These are phyloP conservation scores for Saccostrea echinata DNA, from an alignment of 1,140 invertebrate species.

Conservation along the genomic window DNA sequence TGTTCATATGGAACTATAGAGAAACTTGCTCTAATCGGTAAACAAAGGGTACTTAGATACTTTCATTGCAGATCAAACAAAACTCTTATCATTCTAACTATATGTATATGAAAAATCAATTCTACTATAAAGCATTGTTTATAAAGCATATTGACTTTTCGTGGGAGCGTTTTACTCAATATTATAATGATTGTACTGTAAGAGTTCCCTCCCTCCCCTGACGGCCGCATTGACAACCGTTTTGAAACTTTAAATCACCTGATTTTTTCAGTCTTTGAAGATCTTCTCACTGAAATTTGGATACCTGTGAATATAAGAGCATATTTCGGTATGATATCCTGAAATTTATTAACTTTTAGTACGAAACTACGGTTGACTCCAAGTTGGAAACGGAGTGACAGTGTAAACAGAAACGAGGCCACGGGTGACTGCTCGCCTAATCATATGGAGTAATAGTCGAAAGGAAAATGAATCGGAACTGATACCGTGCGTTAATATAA, in stretches of 20 bases:
- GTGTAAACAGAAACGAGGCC: slow-evolving; percentile 45
- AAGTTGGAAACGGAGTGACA: slow-evolving; percentile 44
- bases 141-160: slow-evolving; percentile 21
- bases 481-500: slow-evolving; percentile 40
- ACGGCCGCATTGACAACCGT: neutral
- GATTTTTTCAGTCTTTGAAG: neutral
- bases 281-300: neutral
- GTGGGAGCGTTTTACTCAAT: neutral
- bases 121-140: slow-evolving; percentile 20
- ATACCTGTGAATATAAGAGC: neutral
- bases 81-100: neutral
- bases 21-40: neutral
- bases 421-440: slow-evolving; percentile 42
- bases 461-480: slow-evolving; percentile 24
- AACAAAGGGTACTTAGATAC: slow-evolving; percentile 3
- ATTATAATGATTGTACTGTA: neutral
- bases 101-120: slow-evolving; percentile 22
- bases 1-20: neutral
- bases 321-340: neutral
- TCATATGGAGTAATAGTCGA: slow-evolving; percentile 37
- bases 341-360: neutral
- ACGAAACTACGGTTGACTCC: slow-evolving; percentile 34
- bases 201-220: neutral
- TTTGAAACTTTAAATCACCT: neutral
- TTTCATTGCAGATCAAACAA: slow-evolving; percentile 4